Percentiles rank a stretch among this genome's conserved stretches.
Evolutionary conservation across 2,888 invertebrate species (phyloP).

Genomic region (Rhaphigaster nebulosa): DNA sequence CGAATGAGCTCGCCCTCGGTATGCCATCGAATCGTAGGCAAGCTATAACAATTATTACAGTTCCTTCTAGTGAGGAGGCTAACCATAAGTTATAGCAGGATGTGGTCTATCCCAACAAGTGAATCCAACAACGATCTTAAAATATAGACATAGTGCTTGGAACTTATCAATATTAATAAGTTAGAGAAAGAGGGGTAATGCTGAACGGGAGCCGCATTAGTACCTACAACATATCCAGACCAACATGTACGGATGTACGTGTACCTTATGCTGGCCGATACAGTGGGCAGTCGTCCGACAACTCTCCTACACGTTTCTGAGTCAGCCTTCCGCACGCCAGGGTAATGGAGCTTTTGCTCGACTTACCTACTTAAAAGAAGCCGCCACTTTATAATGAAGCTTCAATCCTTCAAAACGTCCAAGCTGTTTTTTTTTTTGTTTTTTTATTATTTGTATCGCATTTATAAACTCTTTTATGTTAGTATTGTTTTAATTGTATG

Average conservation of each 20-base stretch:
- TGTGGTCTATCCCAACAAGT: background rate
- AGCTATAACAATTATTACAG: background rate
- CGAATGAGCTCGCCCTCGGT: no score
- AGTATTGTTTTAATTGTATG: no score
- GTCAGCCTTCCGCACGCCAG: background rate
- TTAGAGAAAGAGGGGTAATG: background rate
- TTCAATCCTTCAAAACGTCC: background rate
- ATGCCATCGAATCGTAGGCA: no score
- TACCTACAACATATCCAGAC: background rate
- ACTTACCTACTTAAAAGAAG: background rate
- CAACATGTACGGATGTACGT: background rate
- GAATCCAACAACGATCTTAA: conserved; percentile 10
- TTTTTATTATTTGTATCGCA: background rate
- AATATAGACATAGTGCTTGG: background rate
- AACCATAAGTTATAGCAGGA: background rate
- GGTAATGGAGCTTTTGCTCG: background rate
- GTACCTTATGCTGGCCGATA: background rate
- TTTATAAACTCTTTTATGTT: background rate
- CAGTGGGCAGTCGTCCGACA: conserved; percentile 19
- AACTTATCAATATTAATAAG: conserved; percentile 28
- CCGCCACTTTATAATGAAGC: background rate
- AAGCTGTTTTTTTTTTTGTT: background rate
- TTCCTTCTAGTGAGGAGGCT: background rate
- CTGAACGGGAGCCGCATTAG: conserved; percentile 6
- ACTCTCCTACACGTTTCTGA: conserved; percentile 9